phyloP scores from a whole-genome alignment of 1,140 invertebrate genomes.

The Drosophila lacertosa region DNA sequence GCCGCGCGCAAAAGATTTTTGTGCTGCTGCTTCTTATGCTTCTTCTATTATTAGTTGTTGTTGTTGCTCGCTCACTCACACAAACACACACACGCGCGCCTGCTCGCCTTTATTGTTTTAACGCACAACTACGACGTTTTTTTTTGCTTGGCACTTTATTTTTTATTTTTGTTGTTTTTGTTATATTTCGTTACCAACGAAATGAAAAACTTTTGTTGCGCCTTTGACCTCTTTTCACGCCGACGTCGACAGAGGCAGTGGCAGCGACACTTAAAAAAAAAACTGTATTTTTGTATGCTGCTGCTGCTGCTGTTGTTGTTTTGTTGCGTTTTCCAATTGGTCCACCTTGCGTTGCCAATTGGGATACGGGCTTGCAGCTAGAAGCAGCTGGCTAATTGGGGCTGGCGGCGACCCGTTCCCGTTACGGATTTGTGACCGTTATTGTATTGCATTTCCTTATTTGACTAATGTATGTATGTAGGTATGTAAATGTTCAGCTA shows the following conservation, averaged over 20 bases:
- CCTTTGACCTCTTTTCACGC: constrained; percentile 79
- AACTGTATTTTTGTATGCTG: constrained; percentile 37
- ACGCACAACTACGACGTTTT: constrained; percentile 78
- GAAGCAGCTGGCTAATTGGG: constrained; percentile 35
- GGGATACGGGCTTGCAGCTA: constrained; percentile 51
- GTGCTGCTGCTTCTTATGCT: constrained; percentile 37
- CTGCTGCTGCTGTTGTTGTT: constrained; percentile 34
- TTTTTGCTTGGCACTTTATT: constrained; percentile 66
- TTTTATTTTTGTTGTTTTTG: constrained; percentile 34
- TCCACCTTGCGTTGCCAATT: constrained; percentile 13
- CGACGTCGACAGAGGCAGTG: constrained; percentile 33
- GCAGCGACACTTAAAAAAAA: constrained; percentile 36
- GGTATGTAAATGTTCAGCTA: constrained; percentile 44
- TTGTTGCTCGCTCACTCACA: constrained; percentile 50
- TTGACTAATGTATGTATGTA: constrained; percentile 25
- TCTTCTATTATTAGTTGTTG: constrained; percentile 46
- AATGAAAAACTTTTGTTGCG: constrained; percentile 69
- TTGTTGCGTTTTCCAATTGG: constrained; percentile 26
- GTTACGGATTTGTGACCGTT: constrained; percentile 37
- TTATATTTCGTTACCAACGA: constrained; percentile 50
- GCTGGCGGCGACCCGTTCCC: constrained; percentile 15
- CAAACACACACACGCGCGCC: constrained; percentile 4
- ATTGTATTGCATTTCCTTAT: constrained; percentile 73
- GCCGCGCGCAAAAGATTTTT: constrained; percentile 51
- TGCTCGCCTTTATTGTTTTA: constrained; percentile 68